Evolutionary conservation across 2,113 vertebrate species (phyloP).

Genomic region (Sakesphorus luctuosus): DNA sequence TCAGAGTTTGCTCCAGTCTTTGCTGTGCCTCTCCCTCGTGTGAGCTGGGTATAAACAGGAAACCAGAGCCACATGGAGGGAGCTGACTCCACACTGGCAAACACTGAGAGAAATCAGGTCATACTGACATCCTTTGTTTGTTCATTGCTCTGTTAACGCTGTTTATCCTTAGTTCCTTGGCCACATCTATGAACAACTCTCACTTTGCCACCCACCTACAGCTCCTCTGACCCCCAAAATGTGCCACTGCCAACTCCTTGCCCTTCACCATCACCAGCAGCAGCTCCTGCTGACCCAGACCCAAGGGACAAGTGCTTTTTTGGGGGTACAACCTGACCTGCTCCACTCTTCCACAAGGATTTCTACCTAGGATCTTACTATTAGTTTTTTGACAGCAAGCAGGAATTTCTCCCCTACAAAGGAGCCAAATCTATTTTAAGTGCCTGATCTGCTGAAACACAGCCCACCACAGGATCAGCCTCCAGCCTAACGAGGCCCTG

Average conservation of each 20-base stretch:
- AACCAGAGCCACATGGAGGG: not conserved
- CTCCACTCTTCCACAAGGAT: not conserved
- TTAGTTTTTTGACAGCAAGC: not conserved
- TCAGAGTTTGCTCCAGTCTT: not conserved
- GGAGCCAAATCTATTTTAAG: not conserved
- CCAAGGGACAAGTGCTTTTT: rapidly evolving
- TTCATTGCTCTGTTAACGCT: not conserved
- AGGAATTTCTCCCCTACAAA: not conserved
- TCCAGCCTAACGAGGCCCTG: not conserved
- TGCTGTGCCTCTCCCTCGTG: not conserved
- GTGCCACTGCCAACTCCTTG: not conserved
- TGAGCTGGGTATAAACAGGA: not conserved
- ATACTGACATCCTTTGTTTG: slow-evolving; percentile 27
- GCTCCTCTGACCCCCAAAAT: not conserved
- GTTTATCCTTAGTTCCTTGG: not conserved
- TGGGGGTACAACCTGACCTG: not conserved
- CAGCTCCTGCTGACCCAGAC: not conserved
- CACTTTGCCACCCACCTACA: not conserved
- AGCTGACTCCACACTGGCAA: not conserved
- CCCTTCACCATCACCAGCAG: not conserved
- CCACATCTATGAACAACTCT: not conserved
- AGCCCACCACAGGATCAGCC: not conserved
- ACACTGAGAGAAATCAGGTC: not conserved
- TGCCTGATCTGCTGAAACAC: rapidly evolving
- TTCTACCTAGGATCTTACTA: not conserved